These are phyloP conservation scores for Nephrocerus scutellatus DNA, from an alignment of 2,888 invertebrate species.

Conservation along the genomic window DNA sequence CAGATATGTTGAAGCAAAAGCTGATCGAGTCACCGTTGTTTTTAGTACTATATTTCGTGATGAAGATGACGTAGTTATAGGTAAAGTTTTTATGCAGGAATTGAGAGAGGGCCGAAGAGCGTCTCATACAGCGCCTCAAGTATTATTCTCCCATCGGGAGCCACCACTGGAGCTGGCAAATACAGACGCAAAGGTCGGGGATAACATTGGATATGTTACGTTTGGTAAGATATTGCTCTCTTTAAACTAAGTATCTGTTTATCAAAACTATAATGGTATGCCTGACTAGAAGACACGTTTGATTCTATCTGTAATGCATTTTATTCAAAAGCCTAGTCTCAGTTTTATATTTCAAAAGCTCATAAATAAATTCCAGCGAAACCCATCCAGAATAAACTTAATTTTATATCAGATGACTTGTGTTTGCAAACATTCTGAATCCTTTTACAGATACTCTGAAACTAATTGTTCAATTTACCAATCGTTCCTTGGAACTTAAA, in stretches of 20 bases:
- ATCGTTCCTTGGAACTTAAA: constrained; percentile 19
- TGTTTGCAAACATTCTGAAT: constrained; percentile 10
- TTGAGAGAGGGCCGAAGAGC: constrained; percentile 95
- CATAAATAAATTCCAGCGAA: constrained; percentile 20
- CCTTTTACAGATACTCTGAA: neutral
- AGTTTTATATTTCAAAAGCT: constrained; percentile 24
- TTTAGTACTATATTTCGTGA: constrained; percentile 98
- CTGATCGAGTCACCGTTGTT: constrained; percentile 97
- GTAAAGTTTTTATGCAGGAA: constrained; percentile 99
- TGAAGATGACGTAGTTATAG: constrained; percentile 96
- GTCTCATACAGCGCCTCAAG: constrained; percentile 88
- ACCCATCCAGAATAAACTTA: constrained; percentile 26
- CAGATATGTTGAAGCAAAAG: constrained; percentile 96
- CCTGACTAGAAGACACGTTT: too few relatives aligned
- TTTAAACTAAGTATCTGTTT: neutral
- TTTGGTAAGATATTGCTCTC: constrained; percentile 65
- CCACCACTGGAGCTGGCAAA: constrained; percentile 93
- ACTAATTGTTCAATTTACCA: too few relatives aligned
- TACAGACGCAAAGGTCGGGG: constrained; percentile 87
- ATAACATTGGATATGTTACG: constrained; percentile 98
- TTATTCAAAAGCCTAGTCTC: neutral
- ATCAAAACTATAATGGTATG: too few relatives aligned
- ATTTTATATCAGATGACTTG: constrained; percentile 23
- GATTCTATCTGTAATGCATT: constrained; percentile 4
- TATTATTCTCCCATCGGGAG: constrained; percentile 88